Evolutionary conservation across 2,888 invertebrate species (phyloP), one percentile per base, ranked within the genome.

Genomic region (Tachina fera): DNA sequence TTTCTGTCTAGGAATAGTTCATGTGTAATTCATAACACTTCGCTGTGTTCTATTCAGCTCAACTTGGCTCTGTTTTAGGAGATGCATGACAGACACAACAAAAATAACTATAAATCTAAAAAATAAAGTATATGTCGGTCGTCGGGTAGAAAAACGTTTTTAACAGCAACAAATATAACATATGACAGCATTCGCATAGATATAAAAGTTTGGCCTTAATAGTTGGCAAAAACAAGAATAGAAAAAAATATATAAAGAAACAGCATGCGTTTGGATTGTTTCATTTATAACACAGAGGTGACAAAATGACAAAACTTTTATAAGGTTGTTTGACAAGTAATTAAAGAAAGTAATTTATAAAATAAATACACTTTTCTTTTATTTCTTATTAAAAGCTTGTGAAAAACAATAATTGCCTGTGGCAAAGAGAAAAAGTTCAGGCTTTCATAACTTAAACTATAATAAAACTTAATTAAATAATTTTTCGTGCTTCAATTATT

Each of bases 141-240:
- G 79, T 79, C 75, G 76, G 65, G 76, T 67, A 76, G 53, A 70
- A 79, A 80, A 74, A 77, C 75, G 60, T 75, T 80, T 84, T 45
- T 56, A 71, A 75, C 56, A 75, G 74, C 61, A 76, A 71, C 3
- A 22, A 56, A 78, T 51, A 58, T 51, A 10, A 74, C 49, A 63
- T 16, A 72, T 68, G 53, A 77, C 58, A 68, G 9, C 19, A 47
- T 14, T 1, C 16, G 70, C 39, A 16, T 47, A n/a, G n/a, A n/a
- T 63, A 58, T 70, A 71, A 70, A 75, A 84, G 49, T 43, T 79
- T 80, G 79, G 47, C 76, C 65, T 68, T 60, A 60, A 67, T 49
- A 19, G 51, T 60, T 43, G 6, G 39, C 14, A 68, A 19, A 19
- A 9, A 1, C n/a, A 14, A 43, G 60, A 41, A 65, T 51, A 39